Percentiles rank a stretch among this genome's conserved stretches.
These are phyloP conservation scores for Ophion obscuratus DNA, from an alignment of 2,888 invertebrate genomes.

Conservation along the genomic window DNA sequence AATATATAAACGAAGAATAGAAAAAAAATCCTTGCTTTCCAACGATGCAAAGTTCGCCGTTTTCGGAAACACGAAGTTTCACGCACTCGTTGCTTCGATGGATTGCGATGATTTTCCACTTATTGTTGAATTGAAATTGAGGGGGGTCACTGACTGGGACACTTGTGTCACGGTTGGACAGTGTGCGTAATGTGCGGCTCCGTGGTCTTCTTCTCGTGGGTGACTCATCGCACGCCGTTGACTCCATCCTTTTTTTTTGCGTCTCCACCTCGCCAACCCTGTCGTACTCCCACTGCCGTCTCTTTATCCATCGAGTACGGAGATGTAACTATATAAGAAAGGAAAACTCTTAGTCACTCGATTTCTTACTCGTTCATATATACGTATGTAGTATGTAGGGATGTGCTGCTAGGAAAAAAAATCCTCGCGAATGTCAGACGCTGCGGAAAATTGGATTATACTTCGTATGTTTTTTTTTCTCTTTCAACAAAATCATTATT, in stretches of 20 bases:
- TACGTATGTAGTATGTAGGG: neutral
- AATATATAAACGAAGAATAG: no score
- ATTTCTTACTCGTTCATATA: neutral
- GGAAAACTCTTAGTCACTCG: conserved; percentile 47
- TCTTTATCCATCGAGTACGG: conserved; percentile 42
- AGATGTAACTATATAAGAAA: conserved; percentile 52
- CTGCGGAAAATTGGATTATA: neutral
- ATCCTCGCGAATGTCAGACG: neutral
- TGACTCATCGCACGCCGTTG: conserved; percentile 61
- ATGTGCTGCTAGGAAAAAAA: neutral
- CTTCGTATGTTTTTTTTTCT: neutral
- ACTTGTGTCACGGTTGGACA: conserved; percentile 33
- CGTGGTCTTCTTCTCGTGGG: conserved; percentile 21
- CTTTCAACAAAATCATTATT: neutral
- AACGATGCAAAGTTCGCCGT: no score
- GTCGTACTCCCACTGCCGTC: neutral
- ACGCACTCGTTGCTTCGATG: neutral
- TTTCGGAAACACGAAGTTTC: neutral
- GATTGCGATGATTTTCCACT: neutral
- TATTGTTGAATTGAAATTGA: conserved; percentile 7
- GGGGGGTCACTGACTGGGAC: conserved; percentile 37
- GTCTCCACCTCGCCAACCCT: conserved; percentile 8
- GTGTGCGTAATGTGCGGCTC: conserved; percentile 43
- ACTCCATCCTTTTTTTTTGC: conserved; percentile 26
- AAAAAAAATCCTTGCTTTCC: no score